Evolutionary conservation across 53 echinoderm and acorn worm genomes (phyloP).

Genomic region (Paelopatides confundens): DNA sequence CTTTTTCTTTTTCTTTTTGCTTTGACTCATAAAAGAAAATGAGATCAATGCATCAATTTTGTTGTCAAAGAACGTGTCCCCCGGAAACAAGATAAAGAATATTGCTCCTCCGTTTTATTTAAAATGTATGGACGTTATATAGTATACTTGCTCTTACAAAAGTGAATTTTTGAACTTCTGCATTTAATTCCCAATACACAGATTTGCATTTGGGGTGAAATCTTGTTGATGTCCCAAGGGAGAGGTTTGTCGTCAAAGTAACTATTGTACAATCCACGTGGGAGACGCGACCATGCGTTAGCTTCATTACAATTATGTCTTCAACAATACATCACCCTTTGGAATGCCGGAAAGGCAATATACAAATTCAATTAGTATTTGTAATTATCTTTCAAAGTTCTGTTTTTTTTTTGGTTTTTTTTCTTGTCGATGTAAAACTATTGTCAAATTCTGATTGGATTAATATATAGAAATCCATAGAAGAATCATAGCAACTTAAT

Average conservation of each 20-base stretch:
- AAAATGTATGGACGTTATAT: not conserved
- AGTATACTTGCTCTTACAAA: not conserved
- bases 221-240: not conserved
- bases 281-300: constrained; percentile 11
- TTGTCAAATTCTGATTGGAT: not conserved
- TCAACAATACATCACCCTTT: constrained; percentile 32
- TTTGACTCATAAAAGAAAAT: constrained; percentile 47
- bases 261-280: not conserved
- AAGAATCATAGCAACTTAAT: not conserved
- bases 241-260: constrained; percentile 14
- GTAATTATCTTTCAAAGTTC: constrained; percentile 4
- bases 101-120: constrained; percentile 16
- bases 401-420: not conserved
- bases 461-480: not conserved
- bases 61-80: constrained; percentile 23
- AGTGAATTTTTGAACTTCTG: constrained; percentile 22
- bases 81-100: constrained; percentile 10
- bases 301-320: constrained; percentile 24
- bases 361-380: constrained; percentile 42
- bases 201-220: constrained; percentile 39
- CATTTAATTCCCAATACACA: constrained; percentile 35
- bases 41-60: constrained; percentile 18
- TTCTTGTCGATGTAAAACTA: not conserved
- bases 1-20: not conserved
- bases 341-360: constrained; percentile 30